A percentile compares a stretch with the other conserved stretches of the same genome.
Conservation (phyloP, 2,888 invertebrate genomes). For the Dicyrtoma fusca region DNA sequence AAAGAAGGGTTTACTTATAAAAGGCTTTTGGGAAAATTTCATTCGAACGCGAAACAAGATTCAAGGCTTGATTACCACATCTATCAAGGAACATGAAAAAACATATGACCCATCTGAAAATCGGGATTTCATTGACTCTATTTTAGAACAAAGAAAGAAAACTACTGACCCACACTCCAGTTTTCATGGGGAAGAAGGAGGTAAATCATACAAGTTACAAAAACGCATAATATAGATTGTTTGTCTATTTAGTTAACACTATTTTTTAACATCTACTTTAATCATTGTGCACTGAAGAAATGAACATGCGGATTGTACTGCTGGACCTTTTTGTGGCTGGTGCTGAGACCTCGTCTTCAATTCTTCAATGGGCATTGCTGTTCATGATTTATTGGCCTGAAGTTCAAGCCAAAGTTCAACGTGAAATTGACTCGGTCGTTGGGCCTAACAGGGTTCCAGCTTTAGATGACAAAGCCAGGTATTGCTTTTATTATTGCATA, state of each 20-base stretch:
- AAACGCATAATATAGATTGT: neutral
- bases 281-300: slow-evolving; percentile 48
- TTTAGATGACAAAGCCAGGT: slow-evolving; percentile 56
- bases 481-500: slow-evolving; percentile 17
- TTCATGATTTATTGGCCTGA: slow-evolving; percentile 56
- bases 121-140: slow-evolving; percentile 53
- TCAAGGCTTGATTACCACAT: slow-evolving; percentile 45
- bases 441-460: slow-evolving; percentile 54
- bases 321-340: slow-evolving; percentile 57
- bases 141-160: slow-evolving; percentile 49
- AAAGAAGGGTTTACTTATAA: slow-evolving; percentile 49
- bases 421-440: slow-evolving; percentile 52
- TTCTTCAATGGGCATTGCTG: slow-evolving; percentile 55
- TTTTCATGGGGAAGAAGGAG: slow-evolving; percentile 55
- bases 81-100: slow-evolving; percentile 51
- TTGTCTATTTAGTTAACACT: too few species aligned
- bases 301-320: slow-evolving; percentile 52
- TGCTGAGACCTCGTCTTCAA: slow-evolving; percentile 52
- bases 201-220: slow-evolving; percentile 25
- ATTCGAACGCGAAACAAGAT: slow-evolving; percentile 46
- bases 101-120: slow-evolving; percentile 46
- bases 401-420: slow-evolving; percentile 54
- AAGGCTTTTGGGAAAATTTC: slow-evolving; percentile 55
- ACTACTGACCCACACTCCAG: slow-evolving; percentile 50
- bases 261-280: too few species aligned